Evolutionary conservation across 2,797 vertebrate species (phyloP).

Genomic region (Smutsia gigantea): DNA sequence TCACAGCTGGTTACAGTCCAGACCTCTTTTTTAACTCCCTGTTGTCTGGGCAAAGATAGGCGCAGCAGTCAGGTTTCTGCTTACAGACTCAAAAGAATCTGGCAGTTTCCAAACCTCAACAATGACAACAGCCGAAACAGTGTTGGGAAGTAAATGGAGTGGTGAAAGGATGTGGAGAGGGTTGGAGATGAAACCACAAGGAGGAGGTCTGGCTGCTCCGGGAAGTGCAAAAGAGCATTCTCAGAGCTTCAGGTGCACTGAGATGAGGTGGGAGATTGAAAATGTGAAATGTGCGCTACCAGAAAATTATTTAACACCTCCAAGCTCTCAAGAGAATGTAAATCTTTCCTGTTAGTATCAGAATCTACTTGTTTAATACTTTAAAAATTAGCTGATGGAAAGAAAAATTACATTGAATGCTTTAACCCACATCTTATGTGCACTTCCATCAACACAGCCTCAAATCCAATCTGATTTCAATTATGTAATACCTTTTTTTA

Average conservation of each 20-base stretch:
- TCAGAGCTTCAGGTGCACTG: conserved; percentile 62
- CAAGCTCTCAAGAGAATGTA: conserved; percentile 56
- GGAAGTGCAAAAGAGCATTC: conserved; percentile 37
- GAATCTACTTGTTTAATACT: conserved; percentile 47
- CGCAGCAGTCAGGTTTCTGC: conserved; percentile 56
- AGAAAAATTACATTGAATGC: conserved; percentile 33
- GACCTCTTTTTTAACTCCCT: conserved; percentile 81
- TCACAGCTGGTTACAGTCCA: conserved; percentile 77
- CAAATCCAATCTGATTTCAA: background rate
- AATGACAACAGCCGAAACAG: background rate
- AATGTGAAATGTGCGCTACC: conserved; percentile 58
- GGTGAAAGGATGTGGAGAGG: background rate
- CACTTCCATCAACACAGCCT: background rate
- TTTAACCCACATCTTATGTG: background rate
- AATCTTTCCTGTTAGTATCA: conserved; percentile 56
- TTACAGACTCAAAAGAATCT: background rate
- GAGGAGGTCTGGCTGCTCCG: background rate
- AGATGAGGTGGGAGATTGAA: conserved; percentile 56
- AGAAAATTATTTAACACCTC: conserved; percentile 65
- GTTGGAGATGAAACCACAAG: background rate
- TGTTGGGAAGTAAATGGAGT: background rate
- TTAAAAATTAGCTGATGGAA: conserved; percentile 43
- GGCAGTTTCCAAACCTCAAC: conserved; percentile 63
- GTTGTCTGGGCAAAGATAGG: conserved; percentile 61
- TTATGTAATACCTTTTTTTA: background rate